Percentiles rank a stretch among this genome's conserved stretches.
phyloP scores from a whole-genome alignment of 2,888 invertebrate species.

The Chrysolina oricalcia region DNA sequence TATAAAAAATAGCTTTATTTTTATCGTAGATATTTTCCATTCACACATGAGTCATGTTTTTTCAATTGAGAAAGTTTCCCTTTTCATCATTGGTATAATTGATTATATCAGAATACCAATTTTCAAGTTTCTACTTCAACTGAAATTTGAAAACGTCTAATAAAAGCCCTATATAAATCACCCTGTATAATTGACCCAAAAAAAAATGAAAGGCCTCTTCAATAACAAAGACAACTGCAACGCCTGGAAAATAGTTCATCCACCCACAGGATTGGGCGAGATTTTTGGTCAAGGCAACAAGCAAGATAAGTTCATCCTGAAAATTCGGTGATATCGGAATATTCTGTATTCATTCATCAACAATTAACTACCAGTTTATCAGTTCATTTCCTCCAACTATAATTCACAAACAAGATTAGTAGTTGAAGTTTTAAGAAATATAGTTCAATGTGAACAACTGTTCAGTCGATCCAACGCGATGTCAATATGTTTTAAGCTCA shows the following conservation, averaged over 20 bases:
- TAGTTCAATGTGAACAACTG: background rate
- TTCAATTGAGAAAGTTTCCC: too few relatives aligned
- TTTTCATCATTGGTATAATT: too few relatives aligned
- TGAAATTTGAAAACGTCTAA: too few relatives aligned
- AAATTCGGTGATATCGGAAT: constrained; percentile 11
- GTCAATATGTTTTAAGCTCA: background rate
- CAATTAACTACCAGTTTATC: constrained; percentile 8
- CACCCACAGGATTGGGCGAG: background rate
- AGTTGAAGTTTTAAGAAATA: background rate
- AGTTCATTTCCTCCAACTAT: constrained; percentile 3
- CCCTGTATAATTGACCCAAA: background rate
- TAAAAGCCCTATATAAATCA: too few relatives aligned
- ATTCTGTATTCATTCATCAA: background rate
- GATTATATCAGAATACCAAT: too few relatives aligned
- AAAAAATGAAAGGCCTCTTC: background rate
- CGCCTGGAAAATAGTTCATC: background rate
- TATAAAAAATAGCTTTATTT: too few relatives aligned
- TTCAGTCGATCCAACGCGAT: background rate
- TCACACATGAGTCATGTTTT: too few relatives aligned
- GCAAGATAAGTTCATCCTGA: constrained; percentile 17
- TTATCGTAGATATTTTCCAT: too few relatives aligned
- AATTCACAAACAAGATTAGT: background rate
- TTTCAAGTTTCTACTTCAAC: too few relatives aligned
- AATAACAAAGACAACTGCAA: background rate
- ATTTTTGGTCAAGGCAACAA: constrained; percentile 11